Conservation (phyloP, 2,113 vertebrate genomes). For the Melanostigma gelatinosum region DNA sequence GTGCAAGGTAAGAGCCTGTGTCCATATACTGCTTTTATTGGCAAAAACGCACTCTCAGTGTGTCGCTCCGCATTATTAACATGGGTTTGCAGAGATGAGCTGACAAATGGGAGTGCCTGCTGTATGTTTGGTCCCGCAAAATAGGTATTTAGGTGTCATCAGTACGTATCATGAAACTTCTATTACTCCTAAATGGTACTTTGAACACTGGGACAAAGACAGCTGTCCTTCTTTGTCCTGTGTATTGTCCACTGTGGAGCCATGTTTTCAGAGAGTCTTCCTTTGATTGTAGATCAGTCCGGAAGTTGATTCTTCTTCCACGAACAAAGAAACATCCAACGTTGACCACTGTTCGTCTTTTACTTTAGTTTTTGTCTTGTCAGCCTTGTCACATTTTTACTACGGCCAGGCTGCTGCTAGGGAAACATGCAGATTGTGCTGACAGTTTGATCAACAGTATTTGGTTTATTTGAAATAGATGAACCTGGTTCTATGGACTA, state of each 20-base stretch:
- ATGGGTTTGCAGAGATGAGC: too few species aligned
- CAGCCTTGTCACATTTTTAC: constrained; percentile 1
- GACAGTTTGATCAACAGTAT: constrained; percentile 25
- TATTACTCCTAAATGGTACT: background rate
- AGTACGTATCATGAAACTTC: constrained; percentile 1
- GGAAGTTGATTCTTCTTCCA: background rate
- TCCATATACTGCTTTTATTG: too few species aligned
- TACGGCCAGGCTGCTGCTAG: background rate
- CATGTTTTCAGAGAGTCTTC: background rate
- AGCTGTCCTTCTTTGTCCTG: background rate
- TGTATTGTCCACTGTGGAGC: background rate
- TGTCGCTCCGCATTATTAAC: too few species aligned
- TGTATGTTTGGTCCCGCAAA: background rate
- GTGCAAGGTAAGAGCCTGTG: too few species aligned
- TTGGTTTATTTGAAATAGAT: constrained; percentile 39
- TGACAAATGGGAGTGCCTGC: background rate
- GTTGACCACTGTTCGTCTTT: background rate
- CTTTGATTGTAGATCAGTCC: background rate
- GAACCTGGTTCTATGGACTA: constrained; percentile 23
- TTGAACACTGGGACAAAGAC: background rate
- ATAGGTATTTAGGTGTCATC: background rate
- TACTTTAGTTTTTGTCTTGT: background rate
- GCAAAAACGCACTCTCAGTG: too few species aligned
- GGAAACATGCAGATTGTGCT: background rate
- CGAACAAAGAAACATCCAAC: background rate